Conservation (phyloP, 2,113 vertebrate genomes). For the Cyanistes caeruleus region DNA sequence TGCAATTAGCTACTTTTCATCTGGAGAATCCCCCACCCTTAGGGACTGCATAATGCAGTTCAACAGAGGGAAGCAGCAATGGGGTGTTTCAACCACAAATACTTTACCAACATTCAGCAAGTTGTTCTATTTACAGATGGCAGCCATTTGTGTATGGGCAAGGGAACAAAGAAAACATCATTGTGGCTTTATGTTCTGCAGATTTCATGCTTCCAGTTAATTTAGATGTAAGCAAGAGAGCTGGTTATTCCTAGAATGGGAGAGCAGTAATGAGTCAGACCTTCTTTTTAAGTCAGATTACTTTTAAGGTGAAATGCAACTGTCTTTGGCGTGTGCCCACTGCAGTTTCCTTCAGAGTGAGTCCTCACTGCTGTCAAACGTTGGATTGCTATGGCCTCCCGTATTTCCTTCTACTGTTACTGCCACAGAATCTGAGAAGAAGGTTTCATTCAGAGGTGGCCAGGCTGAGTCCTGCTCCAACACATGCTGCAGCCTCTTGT, state of each 20-base stretch:
- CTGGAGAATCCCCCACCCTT: background rate
- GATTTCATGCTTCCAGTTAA: background rate
- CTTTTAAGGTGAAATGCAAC: background rate
- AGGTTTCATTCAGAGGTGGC: slow-evolving; percentile 73
- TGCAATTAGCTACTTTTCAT: background rate
- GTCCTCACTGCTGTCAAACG: slow-evolving; percentile 72
- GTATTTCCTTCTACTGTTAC: background rate
- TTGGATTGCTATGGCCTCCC: slow-evolving; percentile 72
- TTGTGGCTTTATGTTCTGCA: background rate
- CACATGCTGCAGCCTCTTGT: slow-evolving; percentile 65
- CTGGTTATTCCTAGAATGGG: background rate
- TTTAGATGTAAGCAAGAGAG: background rate
- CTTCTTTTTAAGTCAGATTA: background rate
- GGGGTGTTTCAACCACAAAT: background rate
- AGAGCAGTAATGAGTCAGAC: background rate
- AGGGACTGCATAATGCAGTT: background rate
- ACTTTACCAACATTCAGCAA: background rate
- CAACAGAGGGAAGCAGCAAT: background rate
- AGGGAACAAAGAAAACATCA: background rate
- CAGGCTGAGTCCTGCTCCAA: slow-evolving; percentile 71
- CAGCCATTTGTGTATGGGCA: background rate
- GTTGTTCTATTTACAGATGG: background rate
- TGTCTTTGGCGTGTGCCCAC: background rate
- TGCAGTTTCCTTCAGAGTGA: slow-evolving; percentile 17
- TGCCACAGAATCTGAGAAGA: slow-evolving; percentile 28